Base-by-base conservation (phyloP, 2,113 vertebrate genomes). In the Microtus oregoni region DNA sequence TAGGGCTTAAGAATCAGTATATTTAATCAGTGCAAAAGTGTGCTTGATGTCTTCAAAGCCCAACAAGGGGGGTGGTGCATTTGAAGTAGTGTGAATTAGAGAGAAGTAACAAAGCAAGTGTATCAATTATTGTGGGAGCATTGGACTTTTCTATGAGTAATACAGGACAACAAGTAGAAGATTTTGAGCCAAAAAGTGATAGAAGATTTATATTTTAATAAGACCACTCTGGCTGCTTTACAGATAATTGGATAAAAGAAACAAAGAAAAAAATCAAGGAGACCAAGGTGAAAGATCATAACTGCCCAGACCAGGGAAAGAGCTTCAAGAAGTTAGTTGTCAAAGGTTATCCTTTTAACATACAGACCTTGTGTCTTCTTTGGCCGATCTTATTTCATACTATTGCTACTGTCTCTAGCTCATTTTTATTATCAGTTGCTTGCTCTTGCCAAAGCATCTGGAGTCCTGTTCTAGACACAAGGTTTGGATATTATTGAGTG, bases 111-210 rank as follows among this genome's bases (percentile, higher is more conserved):
- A 86, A 86, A 95, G 7, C 17, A 13, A 83, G 82, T 26, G 82
- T 35, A 70, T 70, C 81, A 87, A 67, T 7, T 12, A 85, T 26
- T 94, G 61, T 35, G 15, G 94, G 28, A 61, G 77, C 24, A 94
- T 78, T 35, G 20, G 32, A 61, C 92, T 92, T 93, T 87, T 70
- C 22, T 86, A 7, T 28, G 82, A 95, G 41, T 88, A 19, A 92
- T 32, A 79, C 24, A 35, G 4, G 8, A 86, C 55, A 35, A 41
- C 30, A 72, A 41, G 26, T 12, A 47, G 67, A 26, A 47, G 19
- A 11, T 89, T 94, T 91, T 94, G 50, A 91, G 20, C 32, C 89
- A 26, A 82, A 50, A 85, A 76, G 35, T 85, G 7, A 86, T 26
- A 86, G 61, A 26, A 91, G 22, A 65, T 17, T 83, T 79, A 70